Evolutionary conservation across 2,113 vertebrate genomes (phyloP).

Genomic region (Malurus elegans): DNA sequence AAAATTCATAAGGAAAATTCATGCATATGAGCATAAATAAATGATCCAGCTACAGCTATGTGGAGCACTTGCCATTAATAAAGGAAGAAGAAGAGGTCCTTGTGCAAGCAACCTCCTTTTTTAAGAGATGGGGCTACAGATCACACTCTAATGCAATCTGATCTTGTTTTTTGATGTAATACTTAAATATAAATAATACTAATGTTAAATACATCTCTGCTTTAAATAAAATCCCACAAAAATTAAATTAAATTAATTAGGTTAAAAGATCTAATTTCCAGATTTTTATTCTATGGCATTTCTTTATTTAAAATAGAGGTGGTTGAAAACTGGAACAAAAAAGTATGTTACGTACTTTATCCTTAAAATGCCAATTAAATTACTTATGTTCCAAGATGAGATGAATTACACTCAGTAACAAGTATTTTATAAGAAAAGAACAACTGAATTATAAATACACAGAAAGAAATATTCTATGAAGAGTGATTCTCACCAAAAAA

Average conservation of each 20-base stretch:
- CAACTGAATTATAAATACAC: not conserved
- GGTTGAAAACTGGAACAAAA: not conserved
- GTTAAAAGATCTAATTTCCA: not conserved
- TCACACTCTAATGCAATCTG: not conserved
- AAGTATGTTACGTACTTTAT: not conserved
- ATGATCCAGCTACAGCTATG: not conserved
- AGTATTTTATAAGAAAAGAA: not conserved
- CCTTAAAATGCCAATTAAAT: not conserved
- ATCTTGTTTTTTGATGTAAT: not conserved
- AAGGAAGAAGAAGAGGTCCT: not conserved
- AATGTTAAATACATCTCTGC: not conserved
- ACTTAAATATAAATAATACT: not conserved
- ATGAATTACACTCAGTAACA: not conserved
- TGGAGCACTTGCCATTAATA: not conserved
- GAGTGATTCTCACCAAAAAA: not conserved
- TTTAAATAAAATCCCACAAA: not conserved
- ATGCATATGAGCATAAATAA: not conserved
- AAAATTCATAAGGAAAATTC: not conserved
- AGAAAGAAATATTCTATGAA: not conserved
- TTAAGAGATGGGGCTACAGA: not conserved
- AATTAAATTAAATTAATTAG: too few species aligned
- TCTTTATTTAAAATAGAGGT: not conserved
- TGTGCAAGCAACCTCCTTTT: not conserved
- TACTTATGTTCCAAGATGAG: not conserved
- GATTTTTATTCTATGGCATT: not conserved